Conservation (phyloP, 1,140 invertebrate species). For the Scaptodrosophila lebanonensis region DNA sequence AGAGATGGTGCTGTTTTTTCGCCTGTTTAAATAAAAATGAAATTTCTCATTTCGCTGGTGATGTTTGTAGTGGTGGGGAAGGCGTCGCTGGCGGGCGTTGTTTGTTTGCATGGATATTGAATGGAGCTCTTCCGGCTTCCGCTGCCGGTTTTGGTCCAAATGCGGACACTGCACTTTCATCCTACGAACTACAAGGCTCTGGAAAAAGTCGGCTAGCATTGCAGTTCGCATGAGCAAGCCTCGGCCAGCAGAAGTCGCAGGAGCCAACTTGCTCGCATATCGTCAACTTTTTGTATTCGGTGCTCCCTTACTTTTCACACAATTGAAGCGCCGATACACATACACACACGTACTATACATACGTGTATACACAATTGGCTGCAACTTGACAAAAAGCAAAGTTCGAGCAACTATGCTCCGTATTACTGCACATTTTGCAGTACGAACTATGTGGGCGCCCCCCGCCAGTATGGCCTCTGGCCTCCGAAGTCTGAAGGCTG, state of each 20-base stretch:
- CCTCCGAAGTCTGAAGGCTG: constrained; percentile 21
- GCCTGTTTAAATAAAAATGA: constrained; percentile 64
- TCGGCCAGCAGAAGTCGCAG: background rate
- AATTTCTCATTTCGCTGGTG: constrained; percentile 63
- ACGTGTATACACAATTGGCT: too few species aligned
- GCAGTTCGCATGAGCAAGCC: too few species aligned
- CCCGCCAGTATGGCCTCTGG: constrained; percentile 12
- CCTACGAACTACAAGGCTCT: constrained; percentile 52
- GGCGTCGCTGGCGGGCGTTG: background rate
- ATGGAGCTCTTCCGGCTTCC: constrained; percentile 71
- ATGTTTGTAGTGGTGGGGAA: background rate
- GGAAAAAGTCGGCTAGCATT: background rate
- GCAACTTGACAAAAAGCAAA: background rate
- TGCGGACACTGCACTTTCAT: constrained; percentile 60
- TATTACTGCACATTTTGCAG: constrained; percentile 2
- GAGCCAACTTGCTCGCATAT: too few species aligned
- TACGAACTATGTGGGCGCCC: background rate
- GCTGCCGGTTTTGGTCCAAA: constrained; percentile 34
- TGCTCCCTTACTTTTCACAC: too few species aligned
- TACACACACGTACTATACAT: too few species aligned
- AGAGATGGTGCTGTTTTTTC: constrained; percentile 40
- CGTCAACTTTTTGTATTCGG: too few species aligned
- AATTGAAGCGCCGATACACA: too few species aligned
- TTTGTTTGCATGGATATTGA: constrained; percentile 72
- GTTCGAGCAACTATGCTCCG: background rate